A percentile compares a stretch with the other conserved stretches of the same genome.
These are phyloP conservation scores for Frankliniella intonsa DNA, from an alignment of 2,888 invertebrate species.

Conservation along the genomic window DNA sequence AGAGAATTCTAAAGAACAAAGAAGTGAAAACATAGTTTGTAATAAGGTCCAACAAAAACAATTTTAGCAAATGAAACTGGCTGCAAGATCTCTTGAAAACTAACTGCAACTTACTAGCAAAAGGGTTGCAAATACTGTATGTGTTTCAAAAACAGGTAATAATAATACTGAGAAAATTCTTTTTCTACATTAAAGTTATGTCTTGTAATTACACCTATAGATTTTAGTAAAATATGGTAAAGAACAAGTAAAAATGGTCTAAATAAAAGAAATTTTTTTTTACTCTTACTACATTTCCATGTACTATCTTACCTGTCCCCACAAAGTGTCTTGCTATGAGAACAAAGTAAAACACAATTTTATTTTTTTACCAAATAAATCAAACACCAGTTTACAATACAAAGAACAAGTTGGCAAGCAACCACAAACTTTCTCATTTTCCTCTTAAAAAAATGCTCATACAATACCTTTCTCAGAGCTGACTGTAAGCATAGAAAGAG, in stretches of 20 bases:
- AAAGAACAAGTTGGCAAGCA: too few species aligned
- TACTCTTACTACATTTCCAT: too few species aligned
- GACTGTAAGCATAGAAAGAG: slow-evolving; percentile 31
- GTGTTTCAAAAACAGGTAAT: too few species aligned
- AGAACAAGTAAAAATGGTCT: too few species aligned
- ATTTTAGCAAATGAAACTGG: not conserved
- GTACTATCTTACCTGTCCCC: slow-evolving; percentile 48
- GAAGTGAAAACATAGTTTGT: not conserved
- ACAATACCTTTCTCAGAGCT: slow-evolving; percentile 30
- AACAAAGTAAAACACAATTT: slow-evolving; percentile 37
- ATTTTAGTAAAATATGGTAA: too few species aligned
- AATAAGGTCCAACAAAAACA: not conserved
- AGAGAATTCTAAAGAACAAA: not conserved
- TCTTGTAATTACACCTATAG: not conserved
- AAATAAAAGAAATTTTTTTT: too few species aligned
- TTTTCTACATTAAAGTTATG: not conserved
- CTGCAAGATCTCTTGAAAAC: too few species aligned
- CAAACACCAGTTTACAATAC: not conserved
- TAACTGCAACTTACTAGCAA: too few species aligned
- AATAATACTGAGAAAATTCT: too few species aligned
- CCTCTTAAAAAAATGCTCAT: not conserved
- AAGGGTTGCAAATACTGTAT: too few species aligned
- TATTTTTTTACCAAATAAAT: slow-evolving; percentile 9
- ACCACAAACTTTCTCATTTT: not conserved
- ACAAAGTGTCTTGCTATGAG: slow-evolving; percentile 48